These are phyloP conservation scores for Chrosomus eos DNA, from an alignment of 2,797 vertebrate species.

Conservation along the genomic window DNA sequence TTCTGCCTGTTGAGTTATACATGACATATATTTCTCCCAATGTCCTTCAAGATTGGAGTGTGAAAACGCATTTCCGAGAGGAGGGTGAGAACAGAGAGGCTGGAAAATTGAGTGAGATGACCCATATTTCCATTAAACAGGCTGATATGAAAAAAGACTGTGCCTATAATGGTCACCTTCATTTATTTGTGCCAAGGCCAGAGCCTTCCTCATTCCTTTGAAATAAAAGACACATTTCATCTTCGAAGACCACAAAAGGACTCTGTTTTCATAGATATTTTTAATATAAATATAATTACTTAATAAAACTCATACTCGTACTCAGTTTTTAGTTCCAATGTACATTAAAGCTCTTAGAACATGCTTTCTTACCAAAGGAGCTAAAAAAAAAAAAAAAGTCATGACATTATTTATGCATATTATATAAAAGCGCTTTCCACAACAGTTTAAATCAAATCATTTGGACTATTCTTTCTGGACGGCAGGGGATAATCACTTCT, in stretches of 20 bases:
- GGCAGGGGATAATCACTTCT: constrained; percentile 29
- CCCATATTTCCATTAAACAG: constrained; percentile 55
- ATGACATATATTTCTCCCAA: constrained; percentile 60
- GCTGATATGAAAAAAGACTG: constrained; percentile 44
- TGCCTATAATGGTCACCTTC: constrained; percentile 51
- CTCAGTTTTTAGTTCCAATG: neutral
- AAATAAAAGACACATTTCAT: constrained; percentile 36
- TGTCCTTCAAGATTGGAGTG: constrained; percentile 74
- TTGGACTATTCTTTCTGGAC: neutral
- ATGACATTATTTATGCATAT: constrained; percentile 2
- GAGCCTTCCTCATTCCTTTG: constrained; percentile 18
- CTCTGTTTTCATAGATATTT: neutral
- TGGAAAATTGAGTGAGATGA: constrained; percentile 53
- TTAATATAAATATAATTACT: neutral
- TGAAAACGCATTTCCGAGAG: constrained; percentile 67
- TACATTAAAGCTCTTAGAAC: neutral
- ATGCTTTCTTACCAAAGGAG: neutral
- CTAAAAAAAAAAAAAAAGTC: neutral
- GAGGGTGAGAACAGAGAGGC: constrained; percentile 28
- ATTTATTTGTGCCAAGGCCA: constrained; percentile 56
- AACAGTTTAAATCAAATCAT: constrained; percentile 24
- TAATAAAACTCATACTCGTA: neutral
- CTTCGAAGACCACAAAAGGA: constrained; percentile 56
- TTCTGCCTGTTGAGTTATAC: constrained; percentile 62
- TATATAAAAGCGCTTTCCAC: neutral